Evolutionary conservation across 2,797 vertebrate species (phyloP).

Genomic region (Hemibagrus guttatus): DNA sequence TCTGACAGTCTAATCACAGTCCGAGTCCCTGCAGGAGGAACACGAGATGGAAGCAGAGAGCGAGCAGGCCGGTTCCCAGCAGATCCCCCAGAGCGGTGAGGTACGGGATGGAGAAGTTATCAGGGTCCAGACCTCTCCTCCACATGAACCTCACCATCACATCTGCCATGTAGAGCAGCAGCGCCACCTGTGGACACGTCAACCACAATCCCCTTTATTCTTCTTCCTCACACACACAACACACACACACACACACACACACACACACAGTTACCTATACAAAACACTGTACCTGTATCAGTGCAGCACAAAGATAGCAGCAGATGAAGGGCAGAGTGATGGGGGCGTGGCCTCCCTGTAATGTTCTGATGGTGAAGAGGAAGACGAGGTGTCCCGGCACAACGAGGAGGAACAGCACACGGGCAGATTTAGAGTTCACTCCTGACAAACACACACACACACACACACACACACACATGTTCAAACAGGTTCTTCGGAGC

Average conservation of each 20-base stretch:
- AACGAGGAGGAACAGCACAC: constrained; percentile 89
- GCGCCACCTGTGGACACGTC: constrained; percentile 77
- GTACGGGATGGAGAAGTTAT: constrained; percentile 97
- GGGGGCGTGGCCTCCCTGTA: constrained; percentile 82
- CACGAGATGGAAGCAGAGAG: constrained; percentile 81
- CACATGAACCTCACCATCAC: constrained; percentile 87
- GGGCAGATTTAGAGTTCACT: constrained; percentile 89
- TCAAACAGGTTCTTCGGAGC: background rate
- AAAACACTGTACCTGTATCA: constrained; percentile 78
- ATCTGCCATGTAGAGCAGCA: constrained; percentile 89
- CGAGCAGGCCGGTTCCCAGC: constrained; percentile 89
- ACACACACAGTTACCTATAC: background rate
- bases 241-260: background rate
- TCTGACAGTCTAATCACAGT: constrained; percentile 57
- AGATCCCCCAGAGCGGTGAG: constrained; percentile 94
- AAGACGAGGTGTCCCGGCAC: constrained; percentile 91
- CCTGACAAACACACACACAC: constrained; percentile 70
- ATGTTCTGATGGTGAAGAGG: constrained; percentile 85
- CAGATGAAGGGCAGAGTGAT: constrained; percentile 77
- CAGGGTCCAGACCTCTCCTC: constrained; percentile 87
- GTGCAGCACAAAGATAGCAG: constrained; percentile 85
- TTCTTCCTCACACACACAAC: background rate
- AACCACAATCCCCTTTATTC: background rate
- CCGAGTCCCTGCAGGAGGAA: constrained; percentile 69
- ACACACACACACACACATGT: background rate